Evolutionary conservation across 2,113 vertebrate genomes (phyloP).

Genomic region (Onychostoma macrolepis): DNA sequence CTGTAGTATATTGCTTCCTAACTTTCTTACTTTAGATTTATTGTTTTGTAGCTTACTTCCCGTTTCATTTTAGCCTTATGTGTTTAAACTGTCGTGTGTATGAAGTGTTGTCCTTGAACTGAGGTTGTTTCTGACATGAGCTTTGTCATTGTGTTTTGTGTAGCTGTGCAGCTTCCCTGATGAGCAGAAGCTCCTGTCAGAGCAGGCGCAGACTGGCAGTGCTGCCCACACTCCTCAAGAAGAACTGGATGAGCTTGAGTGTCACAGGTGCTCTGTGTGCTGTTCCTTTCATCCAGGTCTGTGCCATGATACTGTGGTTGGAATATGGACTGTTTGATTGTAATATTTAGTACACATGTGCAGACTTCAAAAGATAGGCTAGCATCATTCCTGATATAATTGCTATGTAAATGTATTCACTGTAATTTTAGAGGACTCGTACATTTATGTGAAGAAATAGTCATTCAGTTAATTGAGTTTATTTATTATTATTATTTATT

Average conservation of each 20-base stretch:
- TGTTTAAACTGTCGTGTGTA: not conserved
- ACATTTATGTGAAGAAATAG: too few relatives aligned
- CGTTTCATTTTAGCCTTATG: not conserved
- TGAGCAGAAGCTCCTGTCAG: constrained; percentile 8
- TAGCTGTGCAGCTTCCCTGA: constrained; percentile 32
- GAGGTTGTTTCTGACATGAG: not conserved
- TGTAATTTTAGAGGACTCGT: too few relatives aligned
- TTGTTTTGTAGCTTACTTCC: not conserved
- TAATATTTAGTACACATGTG: not conserved
- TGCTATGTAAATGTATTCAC: not conserved
- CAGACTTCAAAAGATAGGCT: not conserved
- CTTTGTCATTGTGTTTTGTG: not conserved
- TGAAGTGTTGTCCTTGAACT: not conserved
- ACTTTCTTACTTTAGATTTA: not conserved
- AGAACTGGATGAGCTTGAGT: constrained; percentile 55
- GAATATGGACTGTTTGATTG: not conserved
- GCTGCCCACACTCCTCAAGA: constrained; percentile 44
- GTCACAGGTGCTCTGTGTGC: constrained; percentile 58
- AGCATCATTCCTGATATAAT: too few relatives aligned
- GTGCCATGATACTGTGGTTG: not conserved
- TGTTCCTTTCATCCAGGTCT: constrained; percentile 62
- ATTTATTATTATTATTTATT: too few relatives aligned
- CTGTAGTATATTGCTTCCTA: too few relatives aligned
- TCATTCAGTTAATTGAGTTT: too few relatives aligned
- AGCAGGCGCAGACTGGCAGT: not conserved